These are phyloP conservation scores for Temnothorax rugatulus DNA, from an alignment of 2,888 invertebrate genomes.

Conservation along the genomic window DNA sequence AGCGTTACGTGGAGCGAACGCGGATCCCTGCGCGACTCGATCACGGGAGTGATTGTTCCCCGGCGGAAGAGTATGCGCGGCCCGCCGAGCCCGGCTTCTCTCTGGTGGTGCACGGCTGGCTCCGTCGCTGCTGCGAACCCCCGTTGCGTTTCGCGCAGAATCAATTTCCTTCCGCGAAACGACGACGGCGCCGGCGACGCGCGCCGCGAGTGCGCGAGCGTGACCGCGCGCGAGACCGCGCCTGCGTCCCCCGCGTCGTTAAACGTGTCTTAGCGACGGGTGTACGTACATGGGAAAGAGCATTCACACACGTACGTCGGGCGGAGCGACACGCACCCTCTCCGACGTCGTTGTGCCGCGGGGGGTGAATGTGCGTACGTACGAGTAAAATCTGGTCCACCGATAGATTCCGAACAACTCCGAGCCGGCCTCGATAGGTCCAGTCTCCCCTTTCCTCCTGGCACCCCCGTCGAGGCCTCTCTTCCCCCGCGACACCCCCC, in stretches of 20 bases:
- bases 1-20: constrained; percentile 10
- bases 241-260: constrained; percentile 48
- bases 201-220: constrained; percentile 71
- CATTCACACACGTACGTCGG: background rate
- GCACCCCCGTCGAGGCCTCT: no score
- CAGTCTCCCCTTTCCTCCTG: constrained; percentile 53
- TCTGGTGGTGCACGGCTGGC: constrained; percentile 66
- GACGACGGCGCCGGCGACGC: constrained; percentile 66
- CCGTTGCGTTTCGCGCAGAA: constrained; percentile 80
- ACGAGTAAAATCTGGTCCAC: constrained; percentile 75
- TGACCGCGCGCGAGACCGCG: constrained; percentile 47
- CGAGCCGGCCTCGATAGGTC: constrained; percentile 65
- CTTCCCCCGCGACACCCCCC: background rate
- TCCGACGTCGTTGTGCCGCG: constrained; percentile 36
- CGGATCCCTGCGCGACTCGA: constrained; percentile 1
- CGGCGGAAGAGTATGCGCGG: constrained; percentile 66
- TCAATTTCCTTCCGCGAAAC: constrained; percentile 80
- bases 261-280: constrained; percentile 10
- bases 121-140: constrained; percentile 47
- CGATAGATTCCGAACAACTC: constrained; percentile 75
- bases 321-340: constrained; percentile 32
- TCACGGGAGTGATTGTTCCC: constrained; percentile 14
- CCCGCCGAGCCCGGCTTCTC: constrained; percentile 70
- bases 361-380: constrained; percentile 63
- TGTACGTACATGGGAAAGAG: background rate